Percentiles rank a stretch among this genome's conserved stretches.
Evolutionary conservation across 1,140 invertebrate genomes (phyloP).

Genomic region (Halotydeus destructor): DNA sequence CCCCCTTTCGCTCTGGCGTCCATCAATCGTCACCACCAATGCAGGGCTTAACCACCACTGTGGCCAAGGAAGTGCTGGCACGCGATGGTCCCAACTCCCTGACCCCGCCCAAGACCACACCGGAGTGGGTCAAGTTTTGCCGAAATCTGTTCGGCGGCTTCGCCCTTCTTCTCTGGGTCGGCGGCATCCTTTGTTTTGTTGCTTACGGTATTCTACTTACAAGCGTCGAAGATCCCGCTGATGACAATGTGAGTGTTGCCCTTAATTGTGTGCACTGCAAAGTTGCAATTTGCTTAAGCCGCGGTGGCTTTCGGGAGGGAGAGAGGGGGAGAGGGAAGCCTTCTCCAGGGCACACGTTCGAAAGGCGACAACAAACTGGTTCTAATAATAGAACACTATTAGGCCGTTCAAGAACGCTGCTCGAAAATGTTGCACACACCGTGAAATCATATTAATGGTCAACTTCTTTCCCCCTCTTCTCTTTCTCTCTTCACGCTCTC

Average conservation of each 20-base stretch:
- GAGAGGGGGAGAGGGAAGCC: neutral
- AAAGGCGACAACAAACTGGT: constrained; percentile 22
- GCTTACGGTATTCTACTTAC: constrained; percentile 33
- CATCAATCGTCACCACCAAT: no score
- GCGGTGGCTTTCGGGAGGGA: no score
- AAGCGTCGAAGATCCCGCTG: constrained; percentile 24
- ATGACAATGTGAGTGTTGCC: constrained; percentile 31
- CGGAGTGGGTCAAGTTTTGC: constrained; percentile 40
- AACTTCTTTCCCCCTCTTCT: neutral
- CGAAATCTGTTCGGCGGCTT: constrained; percentile 46
- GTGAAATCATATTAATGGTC: neutral
- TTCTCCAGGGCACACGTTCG: constrained; percentile 2
- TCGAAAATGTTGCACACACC: neutral
- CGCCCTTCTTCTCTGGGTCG: constrained; percentile 48
- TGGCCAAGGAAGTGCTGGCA: constrained; percentile 73
- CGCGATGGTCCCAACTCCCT: constrained; percentile 47
- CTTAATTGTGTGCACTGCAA: no score
- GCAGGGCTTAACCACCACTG: constrained; percentile 71
- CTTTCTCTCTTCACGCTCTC: no score
- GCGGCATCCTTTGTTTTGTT: constrained; percentile 42
- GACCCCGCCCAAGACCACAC: constrained; percentile 36
- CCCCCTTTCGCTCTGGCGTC: no score
- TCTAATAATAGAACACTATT: neutral
- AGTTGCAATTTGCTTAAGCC: no score
- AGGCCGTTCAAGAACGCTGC: neutral